These are phyloP conservation scores for Noctua pronuba DNA, from an alignment of 2,888 invertebrate species.

Conservation along the genomic window DNA sequence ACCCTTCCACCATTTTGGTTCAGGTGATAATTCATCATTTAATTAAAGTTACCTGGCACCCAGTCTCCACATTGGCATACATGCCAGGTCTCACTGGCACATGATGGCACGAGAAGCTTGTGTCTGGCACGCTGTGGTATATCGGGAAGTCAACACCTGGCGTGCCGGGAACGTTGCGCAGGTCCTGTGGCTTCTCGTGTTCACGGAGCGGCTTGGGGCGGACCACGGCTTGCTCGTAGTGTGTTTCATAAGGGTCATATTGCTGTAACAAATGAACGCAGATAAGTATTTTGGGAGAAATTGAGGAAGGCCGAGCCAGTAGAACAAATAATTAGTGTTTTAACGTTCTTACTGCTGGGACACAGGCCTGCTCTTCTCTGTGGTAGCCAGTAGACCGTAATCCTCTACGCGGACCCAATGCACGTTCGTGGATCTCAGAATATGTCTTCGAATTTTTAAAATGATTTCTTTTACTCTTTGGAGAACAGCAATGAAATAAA, in stretches of 20 bases:
- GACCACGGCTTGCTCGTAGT: slow-evolving; percentile 80
- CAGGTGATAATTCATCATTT: not conserved
- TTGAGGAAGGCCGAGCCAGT: not conserved
- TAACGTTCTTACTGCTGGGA: not conserved
- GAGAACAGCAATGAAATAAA: not conserved
- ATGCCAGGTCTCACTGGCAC: slow-evolving; percentile 96
- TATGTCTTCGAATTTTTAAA: not conserved
- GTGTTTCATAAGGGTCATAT: slow-evolving; percentile 81
- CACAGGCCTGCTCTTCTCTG: not conserved
- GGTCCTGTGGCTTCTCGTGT: slow-evolving; percentile 93
- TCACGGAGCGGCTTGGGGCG: slow-evolving; percentile 86
- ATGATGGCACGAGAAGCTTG: slow-evolving; percentile 94
- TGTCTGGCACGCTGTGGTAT: slow-evolving; percentile 94
- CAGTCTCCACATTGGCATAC: slow-evolving; percentile 97
- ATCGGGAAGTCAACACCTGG: slow-evolving; percentile 96
- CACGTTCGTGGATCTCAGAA: not conserved
- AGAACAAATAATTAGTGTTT: not conserved
- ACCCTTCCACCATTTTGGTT: not conserved
- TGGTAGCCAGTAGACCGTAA: not conserved
- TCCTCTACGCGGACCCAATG: not conserved
- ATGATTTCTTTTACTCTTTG: not conserved
- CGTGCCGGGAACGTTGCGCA: slow-evolving; percentile 94
- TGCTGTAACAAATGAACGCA: slow-evolving; percentile 72
- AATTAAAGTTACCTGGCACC: slow-evolving; percentile 92
- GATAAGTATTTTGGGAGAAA: not conserved